Evolutionary conservation across 2,113 vertebrate species (phyloP).

Genomic region (Cottus gobio): DNA sequence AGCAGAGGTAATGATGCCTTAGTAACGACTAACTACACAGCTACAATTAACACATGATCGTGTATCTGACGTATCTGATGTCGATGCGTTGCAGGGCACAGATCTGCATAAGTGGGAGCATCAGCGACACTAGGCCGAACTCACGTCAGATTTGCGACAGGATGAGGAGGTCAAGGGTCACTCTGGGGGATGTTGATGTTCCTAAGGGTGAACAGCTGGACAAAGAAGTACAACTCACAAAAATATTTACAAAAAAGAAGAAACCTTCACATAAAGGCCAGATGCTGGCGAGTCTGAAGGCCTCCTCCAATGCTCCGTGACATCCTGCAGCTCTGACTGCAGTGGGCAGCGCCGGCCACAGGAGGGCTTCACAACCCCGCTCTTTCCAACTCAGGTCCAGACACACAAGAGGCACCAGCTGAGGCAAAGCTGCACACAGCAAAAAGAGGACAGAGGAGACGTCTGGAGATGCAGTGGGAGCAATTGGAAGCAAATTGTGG

Average conservation of each 20-base stretch:
- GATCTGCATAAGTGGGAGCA: conserved; percentile 44
- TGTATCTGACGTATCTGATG: not conserved
- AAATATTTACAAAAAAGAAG: too few relatives aligned
- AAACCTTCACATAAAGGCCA: not conserved
- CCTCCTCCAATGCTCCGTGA: conserved; percentile 37
- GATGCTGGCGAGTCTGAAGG: conserved; percentile 54
- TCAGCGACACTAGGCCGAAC: not conserved
- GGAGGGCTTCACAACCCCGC: conserved; percentile 24
- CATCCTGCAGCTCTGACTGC: conserved; percentile 60
- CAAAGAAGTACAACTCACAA: conserved; percentile 21
- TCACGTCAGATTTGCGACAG: conserved; percentile 2
- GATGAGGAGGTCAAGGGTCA: conserved; percentile 47
- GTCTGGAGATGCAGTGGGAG: conserved; percentile 4
- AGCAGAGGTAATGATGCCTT: conserved; percentile 40
- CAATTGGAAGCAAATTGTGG: not conserved
- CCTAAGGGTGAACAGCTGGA: conserved; percentile 20
- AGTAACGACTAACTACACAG: not conserved
- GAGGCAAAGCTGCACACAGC: not conserved
- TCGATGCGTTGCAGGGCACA: conserved; percentile 18
- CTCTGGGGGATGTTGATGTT: not conserved
- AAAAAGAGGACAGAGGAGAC: not conserved
- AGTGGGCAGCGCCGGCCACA: conserved; percentile 18
- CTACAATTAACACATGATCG: not conserved
- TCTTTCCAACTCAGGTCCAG: not conserved
- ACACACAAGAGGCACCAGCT: not conserved